Evolutionary conservation across 2,113 vertebrate genomes (phyloP), one percentile per base, ranked within the genome.

Genomic region (Cepphus grylle): DNA sequence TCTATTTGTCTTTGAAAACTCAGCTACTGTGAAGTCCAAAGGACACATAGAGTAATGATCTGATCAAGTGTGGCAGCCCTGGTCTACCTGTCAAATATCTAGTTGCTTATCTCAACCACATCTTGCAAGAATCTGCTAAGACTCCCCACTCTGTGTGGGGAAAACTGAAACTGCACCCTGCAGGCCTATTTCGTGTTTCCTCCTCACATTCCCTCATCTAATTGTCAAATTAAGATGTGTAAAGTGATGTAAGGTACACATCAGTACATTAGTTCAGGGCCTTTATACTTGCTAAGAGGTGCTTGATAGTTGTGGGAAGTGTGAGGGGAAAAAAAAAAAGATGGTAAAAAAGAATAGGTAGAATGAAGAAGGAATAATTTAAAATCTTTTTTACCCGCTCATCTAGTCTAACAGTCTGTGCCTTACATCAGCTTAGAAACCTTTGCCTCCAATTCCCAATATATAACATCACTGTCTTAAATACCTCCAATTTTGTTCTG

Each of bases 101-200:
- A 58, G 40, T 53, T 86, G 45, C 26, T 86, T 91, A 84, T 85
- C 20, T 86, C 53, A 88, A 96, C 15, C 5, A 18, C 8, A 43
- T 42, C 52, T 66, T 91, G 19, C 25, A 94, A 91, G 70, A 78
- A 61, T 61, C 45, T 90, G 4, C 26, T n/a, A 40, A 79, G 29
- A n/a, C 40, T 82, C 23, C 10, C 1, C 0, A 0, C 15, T 47
- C 17, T 0, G 0, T 38, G 8, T n/a, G n/a, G n/a, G n/a, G n/a
- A n/a, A n/a, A n/a, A n/a, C n/a, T n/a, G n/a, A 81, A 93, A 87
- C 67, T 95, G 65, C 43, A 84, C 20, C 55, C 55, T 74, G 63
- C 38, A 81, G 77, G 38, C 42, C 12, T 66, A 36, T 94, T 92
- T 91, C 3, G 1, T 66, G 52, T 87, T 94, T 92, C n/a, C 27